A percentile compares a stretch with the other conserved stretches of the same genome.
Conservation (phyloP, 2,113 vertebrate species). For the Petrocephalus microphthalmus region DNA sequence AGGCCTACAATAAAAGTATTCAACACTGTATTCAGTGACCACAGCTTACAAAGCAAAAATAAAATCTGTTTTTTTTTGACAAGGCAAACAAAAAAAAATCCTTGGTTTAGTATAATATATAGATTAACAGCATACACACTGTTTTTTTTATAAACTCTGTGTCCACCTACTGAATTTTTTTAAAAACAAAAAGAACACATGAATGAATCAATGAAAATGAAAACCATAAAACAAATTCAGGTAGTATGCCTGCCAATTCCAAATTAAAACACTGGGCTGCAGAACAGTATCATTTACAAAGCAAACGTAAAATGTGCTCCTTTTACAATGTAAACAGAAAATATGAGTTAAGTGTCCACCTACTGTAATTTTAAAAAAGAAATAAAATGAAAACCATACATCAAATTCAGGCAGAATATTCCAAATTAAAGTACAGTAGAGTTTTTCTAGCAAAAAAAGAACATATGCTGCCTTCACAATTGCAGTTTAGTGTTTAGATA, state of each 20-base stretch:
- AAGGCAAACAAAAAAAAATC: background rate
- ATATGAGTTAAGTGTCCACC: background rate
- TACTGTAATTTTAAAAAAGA: background rate
- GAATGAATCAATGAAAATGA: background rate
- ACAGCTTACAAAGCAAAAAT: background rate
- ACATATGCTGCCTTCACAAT: background rate
- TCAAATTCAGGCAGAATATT: background rate
- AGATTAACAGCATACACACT: background rate
- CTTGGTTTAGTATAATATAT: background rate
- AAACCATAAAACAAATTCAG: background rate
- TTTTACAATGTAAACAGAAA: background rate
- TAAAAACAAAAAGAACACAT: background rate
- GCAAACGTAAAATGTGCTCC: background rate
- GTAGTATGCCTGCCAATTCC: background rate
- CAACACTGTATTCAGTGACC: too few relatives aligned
- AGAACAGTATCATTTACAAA: background rate
- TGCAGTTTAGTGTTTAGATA: background rate
- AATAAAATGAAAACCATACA: background rate
- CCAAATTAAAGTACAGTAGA: background rate
- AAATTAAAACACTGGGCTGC: background rate
- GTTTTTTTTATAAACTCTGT: background rate
- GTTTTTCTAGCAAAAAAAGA: background rate
- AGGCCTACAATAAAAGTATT: background rate
- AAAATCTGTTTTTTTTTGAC: background rate
- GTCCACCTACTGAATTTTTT: background rate